Base-by-base conservation (phyloP, 1,140 invertebrate genomes). In the Aplysia californica region DNA sequence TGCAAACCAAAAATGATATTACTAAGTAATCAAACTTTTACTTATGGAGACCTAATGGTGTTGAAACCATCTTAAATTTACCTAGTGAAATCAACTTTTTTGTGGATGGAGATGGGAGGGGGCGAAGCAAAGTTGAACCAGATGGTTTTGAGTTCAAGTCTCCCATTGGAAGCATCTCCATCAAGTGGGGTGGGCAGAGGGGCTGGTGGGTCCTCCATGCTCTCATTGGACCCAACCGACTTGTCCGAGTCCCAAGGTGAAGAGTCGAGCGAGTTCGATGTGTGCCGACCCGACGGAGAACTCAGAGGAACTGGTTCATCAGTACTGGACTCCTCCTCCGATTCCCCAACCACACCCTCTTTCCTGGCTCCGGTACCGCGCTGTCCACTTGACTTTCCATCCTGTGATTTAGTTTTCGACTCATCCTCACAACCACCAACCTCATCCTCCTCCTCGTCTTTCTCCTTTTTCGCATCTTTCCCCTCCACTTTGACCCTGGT, bases 41-140 rank as follows among this genome's bases (percentile, higher is more conserved):
- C n/a, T n/a, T n/a, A n/a, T n/a, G n/a, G n/a, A n/a, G n/a, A n/a
- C n/a, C n/a, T n/a, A n/a, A n/a, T n/a, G n/a, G n/a, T n/a, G n/a
- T n/a, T n/a, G n/a, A n/a, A n/a, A n/a, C n/a, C n/a, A n/a, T n/a
- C n/a, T n/a, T 36, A 66, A 55, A 80, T 80, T 82, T 90, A 94
- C 94, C 95, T 93, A 0, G 96, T 98, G 85, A 95, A 97, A 88
- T 98, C 97, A 75, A 98, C 97, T 91, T 98, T 98, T 65, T 95
- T 93, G 0, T 96, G 98, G 41, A 97, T 97, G 0, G 97, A 96
- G 21, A 96, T 96, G 79, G 96, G 93, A 0, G 97, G 97, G 1
- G 97, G 97, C 0, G 97, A 97, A 26, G 97, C 97, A 91, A 98
- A 98, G 88, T 98, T 98, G 81, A 98, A 97, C 97, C 97, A 99